A percentile compares a stretch with the other conserved stretches of the same genome.
Conservation (phyloP, 2,888 invertebrate genomes). For the Sicus ferrugineus region DNA sequence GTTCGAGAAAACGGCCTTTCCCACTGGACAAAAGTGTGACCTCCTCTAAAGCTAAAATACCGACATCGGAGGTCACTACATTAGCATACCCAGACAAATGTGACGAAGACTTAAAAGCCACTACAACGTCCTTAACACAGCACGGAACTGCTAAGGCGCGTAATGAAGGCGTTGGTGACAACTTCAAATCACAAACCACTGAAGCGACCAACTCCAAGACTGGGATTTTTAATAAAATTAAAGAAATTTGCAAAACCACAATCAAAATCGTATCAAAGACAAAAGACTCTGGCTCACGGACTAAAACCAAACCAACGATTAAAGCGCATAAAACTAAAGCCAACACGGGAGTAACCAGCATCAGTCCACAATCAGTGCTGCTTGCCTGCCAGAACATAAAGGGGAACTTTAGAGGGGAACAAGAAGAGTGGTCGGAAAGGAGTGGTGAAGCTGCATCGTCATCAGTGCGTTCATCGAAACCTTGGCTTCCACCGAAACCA, state of each 20-base stretch:
- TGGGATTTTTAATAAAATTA: conserved; percentile 43
- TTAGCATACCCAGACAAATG: no score
- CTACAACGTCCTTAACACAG: no score
- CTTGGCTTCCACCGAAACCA: background rate
- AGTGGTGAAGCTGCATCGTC: background rate
- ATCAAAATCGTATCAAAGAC: conserved; percentile 24
- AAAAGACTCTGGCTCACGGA: conserved; percentile 34
- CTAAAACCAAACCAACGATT: conserved; percentile 40
- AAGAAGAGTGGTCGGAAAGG: background rate
- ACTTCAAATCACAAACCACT: no score
- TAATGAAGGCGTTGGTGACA: no score
- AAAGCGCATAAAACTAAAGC: conserved; percentile 16
- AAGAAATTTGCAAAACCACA: conserved; percentile 41
- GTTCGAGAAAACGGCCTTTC: no score
- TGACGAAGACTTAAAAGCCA: no score
- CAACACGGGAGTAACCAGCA: background rate
- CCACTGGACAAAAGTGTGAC: no score
- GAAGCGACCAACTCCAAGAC: no score
- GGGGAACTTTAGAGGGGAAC: conserved; percentile 19
- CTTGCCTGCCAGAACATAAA: conserved; percentile 8
- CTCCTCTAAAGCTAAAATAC: no score
- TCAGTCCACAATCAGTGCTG: background rate
- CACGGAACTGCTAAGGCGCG: no score
- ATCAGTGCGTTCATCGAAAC: background rate
- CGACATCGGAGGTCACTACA: no score